Base-by-base conservation (phyloP, 2,888 invertebrate genomes). In the Noctua janthe region DNA sequence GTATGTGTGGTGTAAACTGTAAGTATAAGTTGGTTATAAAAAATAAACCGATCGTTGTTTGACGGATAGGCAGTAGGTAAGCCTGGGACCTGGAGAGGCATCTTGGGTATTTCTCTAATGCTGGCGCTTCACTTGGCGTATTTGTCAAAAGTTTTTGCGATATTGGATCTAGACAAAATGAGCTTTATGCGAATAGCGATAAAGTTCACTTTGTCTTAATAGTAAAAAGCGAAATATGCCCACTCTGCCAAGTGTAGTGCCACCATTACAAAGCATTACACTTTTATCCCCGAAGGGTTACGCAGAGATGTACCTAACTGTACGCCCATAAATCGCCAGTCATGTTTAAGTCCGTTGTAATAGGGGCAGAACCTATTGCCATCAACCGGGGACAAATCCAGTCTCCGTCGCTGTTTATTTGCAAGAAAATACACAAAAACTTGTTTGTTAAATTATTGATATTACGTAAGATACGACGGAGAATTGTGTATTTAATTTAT, bases 401-500 rank as follows among this genome's bases (percentile, higher is more conserved):
- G 8, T 35, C 29, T 17, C 62, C 62, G 35, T 17, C 0, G 64
- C 29, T 15, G 64, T 43, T 43, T 43, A 43, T 43, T 43, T 43
- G 43, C 43, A 43, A 43, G 7, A 7, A 43, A 43, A 43, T 43
- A 43, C 43, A 39, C 47, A 71, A 66, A 74, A 71, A 54, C 2
- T 23, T 23, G 6, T 80, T 23, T 54, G 17, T 59, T 47, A 0
- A 56, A 69, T 80, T 47, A n/a, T 64, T 35, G 20, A 54, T 66
- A 35, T 64, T 79, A 13, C 4, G 17, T 51, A 49, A 49, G 20
- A 23, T 35, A 73, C 56, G 54, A 67, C 39, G 20, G 11, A 54
- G 20, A 20, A 70, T 56, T 74, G 51, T 49, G 11, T 71, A n/a
- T 66, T 82, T 39, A 66, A 23, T 79, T 70, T 78, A 78, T 78